Percentiles rank a stretch among this genome's conserved stretches.
Conservation (phyloP, 2,888 invertebrate genomes). For the Calameuta pallipes region DNA sequence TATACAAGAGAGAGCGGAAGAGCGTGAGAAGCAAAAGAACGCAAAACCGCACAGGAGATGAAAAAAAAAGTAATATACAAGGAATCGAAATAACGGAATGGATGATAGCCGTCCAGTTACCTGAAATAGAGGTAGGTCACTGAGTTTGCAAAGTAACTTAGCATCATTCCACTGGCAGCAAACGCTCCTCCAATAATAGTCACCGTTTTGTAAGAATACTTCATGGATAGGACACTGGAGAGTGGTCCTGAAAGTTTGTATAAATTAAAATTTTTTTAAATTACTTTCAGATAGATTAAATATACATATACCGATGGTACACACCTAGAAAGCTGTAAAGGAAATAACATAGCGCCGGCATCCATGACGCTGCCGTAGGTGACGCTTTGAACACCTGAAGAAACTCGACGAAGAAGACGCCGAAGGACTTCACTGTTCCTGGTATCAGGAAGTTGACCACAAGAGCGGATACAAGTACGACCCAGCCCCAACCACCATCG, state of each 20-base stretch:
- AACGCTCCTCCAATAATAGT: slow-evolving; percentile 86
- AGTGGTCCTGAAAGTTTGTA: slow-evolving; percentile 75
- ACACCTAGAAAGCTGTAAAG: slow-evolving; percentile 88
- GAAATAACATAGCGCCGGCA: slow-evolving; percentile 88
- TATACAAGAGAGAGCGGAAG: not conserved
- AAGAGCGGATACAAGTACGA: slow-evolving; percentile 71
- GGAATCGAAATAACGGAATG: not conserved
- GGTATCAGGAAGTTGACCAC: slow-evolving; percentile 86
- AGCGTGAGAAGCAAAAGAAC: not conserved
- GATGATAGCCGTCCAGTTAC: slow-evolving; percentile 64
- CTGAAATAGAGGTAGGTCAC: slow-evolving; percentile 83
- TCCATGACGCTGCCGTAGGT: slow-evolving; percentile 82
- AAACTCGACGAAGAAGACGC: slow-evolving; percentile 86
- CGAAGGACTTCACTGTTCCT: slow-evolving; percentile 89
- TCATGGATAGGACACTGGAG: slow-evolving; percentile 86
- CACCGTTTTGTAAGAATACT: slow-evolving; percentile 85
- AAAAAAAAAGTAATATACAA: not conserved
- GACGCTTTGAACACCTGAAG: slow-evolving; percentile 82
- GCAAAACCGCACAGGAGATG: not conserved
- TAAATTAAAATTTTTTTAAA: not conserved
- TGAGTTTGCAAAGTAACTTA: slow-evolving; percentile 83
- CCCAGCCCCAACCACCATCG: slow-evolving; percentile 68
- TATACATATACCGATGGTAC: slow-evolving; percentile 33
- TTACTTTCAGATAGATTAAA: not conserved
- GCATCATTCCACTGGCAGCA: slow-evolving; percentile 85